Base-by-base conservation (phyloP, 2,797 vertebrate species). In the Macropodus opercularis region DNA sequence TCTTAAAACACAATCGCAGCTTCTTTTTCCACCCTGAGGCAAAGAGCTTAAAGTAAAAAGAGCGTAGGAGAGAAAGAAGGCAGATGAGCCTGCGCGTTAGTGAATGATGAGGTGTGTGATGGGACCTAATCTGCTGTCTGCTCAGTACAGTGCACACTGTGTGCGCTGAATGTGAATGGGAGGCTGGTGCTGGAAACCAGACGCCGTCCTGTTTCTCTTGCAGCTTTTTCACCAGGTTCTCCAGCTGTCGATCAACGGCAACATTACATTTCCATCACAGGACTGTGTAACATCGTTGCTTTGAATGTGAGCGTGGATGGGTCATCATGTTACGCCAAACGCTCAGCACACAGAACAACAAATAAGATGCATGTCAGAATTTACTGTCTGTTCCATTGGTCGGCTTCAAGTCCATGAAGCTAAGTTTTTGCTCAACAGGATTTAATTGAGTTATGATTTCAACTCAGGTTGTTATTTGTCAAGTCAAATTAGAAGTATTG, bases 91-190 rank as follows among this genome's bases (percentile, higher is more conserved):
- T 75, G 64, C 11, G 49, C 81, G 78, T 79, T 77, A 58, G 73
- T 82, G 81, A 84, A 83, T 87, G 77, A 87, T 85, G 83, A 82
- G 77, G 69, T 85, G 68, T 85, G 82, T 77, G 81, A 86, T 86
- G 72, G 75, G 67, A 84, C 60, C 83, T 88, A 85, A 87, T 88
- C 81, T 85, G 72, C 81, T 83, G 78, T 85, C 85, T 86, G 82
- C 85, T 81, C 84, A 49, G 77, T 81, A 81, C 77, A 82, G 78
- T 80, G 72, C 70, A 58, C 74, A 27, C 65, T 65, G 42, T 88
- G 80, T 86, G 85, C 61, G 24, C 75, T 77, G 88, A 81, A 87
- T 88, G 75, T 43, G 73, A 87, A 89, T 84, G 61, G 69, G 67
- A 67, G 35, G 54, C 71, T 58, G 75, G 61, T 63, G 83, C 80